Evolutionary conservation across 2,888 invertebrate genomes (phyloP).

Genomic region (Pemphredon lugubris): DNA sequence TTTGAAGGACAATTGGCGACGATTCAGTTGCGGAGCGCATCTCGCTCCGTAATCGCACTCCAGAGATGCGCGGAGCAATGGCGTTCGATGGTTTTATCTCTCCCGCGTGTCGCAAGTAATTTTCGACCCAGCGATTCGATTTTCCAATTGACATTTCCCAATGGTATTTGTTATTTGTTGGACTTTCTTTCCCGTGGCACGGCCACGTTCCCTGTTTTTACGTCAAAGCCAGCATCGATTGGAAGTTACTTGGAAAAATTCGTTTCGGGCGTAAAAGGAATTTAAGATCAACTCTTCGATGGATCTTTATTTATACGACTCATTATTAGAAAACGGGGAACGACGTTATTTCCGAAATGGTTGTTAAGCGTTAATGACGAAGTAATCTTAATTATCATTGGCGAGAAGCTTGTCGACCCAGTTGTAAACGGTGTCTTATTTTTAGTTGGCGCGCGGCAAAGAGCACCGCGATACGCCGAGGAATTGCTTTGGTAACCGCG

Average conservation of each 20-base stretch:
- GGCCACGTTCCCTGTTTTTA: neutral
- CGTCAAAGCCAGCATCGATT: neutral
- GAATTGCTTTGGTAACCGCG: constrained; percentile 7
- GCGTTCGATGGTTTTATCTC: constrained; percentile 17
- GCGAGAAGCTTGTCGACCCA: too few species aligned
- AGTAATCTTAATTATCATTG: too few species aligned
- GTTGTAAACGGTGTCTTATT: neutral
- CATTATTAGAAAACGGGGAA: too few species aligned
- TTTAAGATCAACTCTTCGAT: too few species aligned
- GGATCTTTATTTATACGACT: too few species aligned
- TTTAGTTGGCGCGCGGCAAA: too few species aligned
- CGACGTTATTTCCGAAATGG: neutral
- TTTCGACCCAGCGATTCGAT: constrained; percentile 24
- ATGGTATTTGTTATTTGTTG: constrained; percentile 5
- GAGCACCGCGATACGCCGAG: constrained; percentile 13
- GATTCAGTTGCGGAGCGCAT: too few species aligned
- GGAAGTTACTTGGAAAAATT: constrained; percentile 5
- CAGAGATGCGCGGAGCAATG: constrained; percentile 12
- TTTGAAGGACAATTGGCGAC: too few species aligned
- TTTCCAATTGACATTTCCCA: constrained; percentile 33
- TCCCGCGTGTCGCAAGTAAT: constrained; percentile 24
- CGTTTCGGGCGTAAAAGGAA: neutral
- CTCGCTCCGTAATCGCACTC: constrained; percentile 12
- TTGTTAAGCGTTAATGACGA: too few species aligned
- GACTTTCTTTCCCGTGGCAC: neutral